phyloP scores from a whole-genome alignment of 2,113 vertebrate species.

The Rhizomys pruinosus region DNA sequence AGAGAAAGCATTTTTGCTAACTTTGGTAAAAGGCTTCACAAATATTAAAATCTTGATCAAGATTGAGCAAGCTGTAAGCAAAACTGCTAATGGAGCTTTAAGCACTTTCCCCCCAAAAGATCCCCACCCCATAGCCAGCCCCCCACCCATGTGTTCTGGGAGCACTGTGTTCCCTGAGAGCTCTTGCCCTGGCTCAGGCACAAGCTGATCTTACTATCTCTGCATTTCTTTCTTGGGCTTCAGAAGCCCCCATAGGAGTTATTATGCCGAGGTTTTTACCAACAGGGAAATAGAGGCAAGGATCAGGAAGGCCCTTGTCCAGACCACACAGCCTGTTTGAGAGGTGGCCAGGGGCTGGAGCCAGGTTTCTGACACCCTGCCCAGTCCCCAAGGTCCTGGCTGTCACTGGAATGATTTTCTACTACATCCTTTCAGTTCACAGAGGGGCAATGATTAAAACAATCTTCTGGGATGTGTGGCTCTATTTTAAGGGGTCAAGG shows the following conservation, averaged over 20 bases:
- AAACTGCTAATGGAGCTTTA: not conserved
- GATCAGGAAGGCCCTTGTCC: not conserved
- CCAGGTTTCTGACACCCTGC: not conserved
- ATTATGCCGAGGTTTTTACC: not conserved
- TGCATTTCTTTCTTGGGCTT: not conserved
- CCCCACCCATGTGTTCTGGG: not conserved
- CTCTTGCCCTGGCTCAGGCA: not conserved
- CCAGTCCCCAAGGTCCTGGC: not conserved
- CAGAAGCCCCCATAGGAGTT: not conserved
- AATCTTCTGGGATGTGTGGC: not conserved
- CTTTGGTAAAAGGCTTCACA: not conserved
- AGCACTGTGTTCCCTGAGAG: fast-evolving
- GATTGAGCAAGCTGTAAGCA: conserved; percentile 1
- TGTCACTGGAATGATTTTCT: not conserved
- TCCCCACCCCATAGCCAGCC: not conserved
- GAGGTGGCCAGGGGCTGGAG: not conserved
- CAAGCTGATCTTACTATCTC: not conserved
- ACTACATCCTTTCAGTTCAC: not conserved
- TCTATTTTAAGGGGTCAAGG: not conserved
- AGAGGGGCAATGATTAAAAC: not conserved
- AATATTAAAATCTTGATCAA: not conserved
- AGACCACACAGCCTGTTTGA: not conserved
- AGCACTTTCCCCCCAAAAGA: not conserved
- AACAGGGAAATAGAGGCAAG: conserved; percentile 41
- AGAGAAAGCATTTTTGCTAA: not conserved